Percentiles rank a stretch among this genome's conserved stretches.
phyloP scores from a whole-genome alignment of 1,140 invertebrate genomes.

The Bombus soroeensis region DNA sequence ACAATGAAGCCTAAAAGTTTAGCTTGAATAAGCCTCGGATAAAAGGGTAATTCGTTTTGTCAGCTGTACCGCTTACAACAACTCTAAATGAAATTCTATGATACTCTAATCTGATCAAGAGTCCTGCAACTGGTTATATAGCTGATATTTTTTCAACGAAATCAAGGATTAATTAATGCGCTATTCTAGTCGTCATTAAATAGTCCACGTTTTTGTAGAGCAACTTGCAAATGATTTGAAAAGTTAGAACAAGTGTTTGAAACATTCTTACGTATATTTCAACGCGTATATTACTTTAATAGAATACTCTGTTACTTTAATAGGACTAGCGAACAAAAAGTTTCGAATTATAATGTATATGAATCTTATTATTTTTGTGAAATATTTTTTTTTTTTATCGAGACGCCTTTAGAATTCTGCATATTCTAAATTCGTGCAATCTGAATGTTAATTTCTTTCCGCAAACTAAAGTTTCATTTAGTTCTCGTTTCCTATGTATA shows the following conservation, averaged over 20 bases:
- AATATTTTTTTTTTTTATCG: neutral
- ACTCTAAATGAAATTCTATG: neutral
- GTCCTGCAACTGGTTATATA: neutral
- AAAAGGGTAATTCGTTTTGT: neutral
- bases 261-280: neutral
- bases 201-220: neutral
- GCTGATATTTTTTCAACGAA: neutral
- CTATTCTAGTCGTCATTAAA: neutral
- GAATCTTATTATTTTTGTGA: neutral
- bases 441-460: neutral
- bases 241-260: slow-evolving; percentile 30
- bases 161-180: neutral
- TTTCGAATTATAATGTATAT: neutral
- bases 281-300: neutral
- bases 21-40: slow-evolving; percentile 3
- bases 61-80: neutral
- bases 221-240: slow-evolving; percentile 8
- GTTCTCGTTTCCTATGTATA: neutral
- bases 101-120: neutral
- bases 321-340: neutral
- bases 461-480: neutral
- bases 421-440: neutral
- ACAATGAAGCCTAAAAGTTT: neutral
- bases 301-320: neutral
- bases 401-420: neutral